phyloP scores from a whole-genome alignment of 2,888 invertebrate species.

The Glyphotaelius pellucidus region DNA sequence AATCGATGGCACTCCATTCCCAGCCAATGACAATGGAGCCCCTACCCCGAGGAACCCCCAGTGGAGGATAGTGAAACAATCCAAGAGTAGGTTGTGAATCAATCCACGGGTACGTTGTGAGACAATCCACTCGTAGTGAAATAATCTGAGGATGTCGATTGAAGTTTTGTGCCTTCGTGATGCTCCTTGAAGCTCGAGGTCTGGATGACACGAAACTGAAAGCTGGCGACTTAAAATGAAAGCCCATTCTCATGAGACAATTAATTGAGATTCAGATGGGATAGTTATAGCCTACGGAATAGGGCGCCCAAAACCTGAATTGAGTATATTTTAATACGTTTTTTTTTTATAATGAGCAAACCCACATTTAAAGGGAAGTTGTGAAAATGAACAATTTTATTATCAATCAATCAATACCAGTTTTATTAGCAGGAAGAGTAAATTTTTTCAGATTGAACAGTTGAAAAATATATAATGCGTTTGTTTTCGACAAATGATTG shows the following conservation, averaged over 20 bases:
- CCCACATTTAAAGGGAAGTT: not conserved
- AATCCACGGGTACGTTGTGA: not conserved
- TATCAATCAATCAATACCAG: too few species aligned
- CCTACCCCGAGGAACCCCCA: not conserved
- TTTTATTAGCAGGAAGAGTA: too few species aligned
- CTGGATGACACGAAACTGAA: constrained; percentile 31
- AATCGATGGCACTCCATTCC: constrained; percentile 59
- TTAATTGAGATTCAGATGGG: not conserved
- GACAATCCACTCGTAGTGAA: constrained; percentile 13
- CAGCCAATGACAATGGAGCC: constrained; percentile 52
- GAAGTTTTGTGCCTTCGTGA: constrained; percentile 40
- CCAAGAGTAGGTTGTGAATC: not conserved
- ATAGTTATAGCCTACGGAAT: not conserved
- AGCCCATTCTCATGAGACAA: not conserved
- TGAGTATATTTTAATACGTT: not conserved
- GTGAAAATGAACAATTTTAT: too few species aligned
- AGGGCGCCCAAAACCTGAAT: not conserved
- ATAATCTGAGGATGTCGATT: constrained; percentile 34
- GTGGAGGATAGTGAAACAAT: constrained; percentile 33
- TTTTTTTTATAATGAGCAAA: not conserved
- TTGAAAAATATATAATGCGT: too few species aligned
- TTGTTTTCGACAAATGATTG: too few species aligned
- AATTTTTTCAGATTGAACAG: too few species aligned
- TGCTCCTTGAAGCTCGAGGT: constrained; percentile 26
- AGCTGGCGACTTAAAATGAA: not conserved